Percentiles rank a stretch among this genome's conserved stretches.
Conservation (phyloP, 2,888 invertebrate species). For the Merodon equestris region DNA sequence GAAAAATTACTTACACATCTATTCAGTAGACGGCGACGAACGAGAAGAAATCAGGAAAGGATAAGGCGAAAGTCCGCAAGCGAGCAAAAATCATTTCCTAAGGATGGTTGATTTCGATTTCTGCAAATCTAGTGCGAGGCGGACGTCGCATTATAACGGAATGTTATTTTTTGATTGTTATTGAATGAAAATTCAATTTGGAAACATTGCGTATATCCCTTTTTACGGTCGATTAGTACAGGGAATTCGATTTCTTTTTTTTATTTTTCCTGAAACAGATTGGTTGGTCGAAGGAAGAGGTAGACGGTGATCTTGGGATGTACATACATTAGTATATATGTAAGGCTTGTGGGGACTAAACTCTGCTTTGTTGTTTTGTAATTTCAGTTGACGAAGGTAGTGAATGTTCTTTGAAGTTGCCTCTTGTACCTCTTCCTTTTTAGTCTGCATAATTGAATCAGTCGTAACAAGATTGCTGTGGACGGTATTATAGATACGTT, state of each 20-base stretch:
- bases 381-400: too few relatives aligned
- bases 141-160: slow-evolving; percentile 49
- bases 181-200: slow-evolving; percentile 67
- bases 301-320: too few relatives aligned
- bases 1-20: slow-evolving; percentile 55
- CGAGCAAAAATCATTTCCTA: slow-evolving; percentile 24
- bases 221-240: slow-evolving; percentile 62
- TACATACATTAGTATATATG: too few relatives aligned
- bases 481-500: too few relatives aligned
- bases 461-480: too few relatives aligned
- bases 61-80: slow-evolving; percentile 13
- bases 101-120: slow-evolving; percentile 40
- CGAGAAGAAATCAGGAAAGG: slow-evolving; percentile 20
- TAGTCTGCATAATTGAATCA: neutral
- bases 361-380: too few relatives aligned
- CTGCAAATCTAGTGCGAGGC: slow-evolving; percentile 21
- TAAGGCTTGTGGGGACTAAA: too few relatives aligned
- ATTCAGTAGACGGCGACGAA: slow-evolving; percentile 29
- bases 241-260: slow-evolving; percentile 44
- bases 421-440: neutral
- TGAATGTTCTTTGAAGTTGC: too few relatives aligned
- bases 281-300: too few relatives aligned
- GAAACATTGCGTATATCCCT: slow-evolving; percentile 50
- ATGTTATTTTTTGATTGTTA: slow-evolving; percentile 67
- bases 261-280: neutral